Evolutionary conservation across 2,113 vertebrate species (phyloP), one percentile per base, ranked within the genome.

Genomic region (Hydrochoerus hydrochaeris): DNA sequence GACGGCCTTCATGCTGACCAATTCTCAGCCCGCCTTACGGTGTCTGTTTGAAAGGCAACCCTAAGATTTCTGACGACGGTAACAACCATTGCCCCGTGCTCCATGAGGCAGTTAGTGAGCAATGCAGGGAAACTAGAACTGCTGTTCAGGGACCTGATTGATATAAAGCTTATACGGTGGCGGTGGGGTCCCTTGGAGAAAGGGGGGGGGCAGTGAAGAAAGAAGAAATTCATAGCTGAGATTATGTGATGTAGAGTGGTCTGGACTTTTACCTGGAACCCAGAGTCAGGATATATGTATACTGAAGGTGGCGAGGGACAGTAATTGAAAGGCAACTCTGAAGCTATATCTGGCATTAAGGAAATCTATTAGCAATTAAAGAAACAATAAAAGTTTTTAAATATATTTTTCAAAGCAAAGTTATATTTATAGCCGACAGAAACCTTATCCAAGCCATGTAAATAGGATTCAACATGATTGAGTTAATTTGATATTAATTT

Each of bases 401-500:
- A 54, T 13, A 54, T 67, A 54, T 75, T 85, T 6, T 80, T 96
- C 22, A 65, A 93, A 85, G 32, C 78, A 87, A 91, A 96, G 77
- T 83, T 41, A 2, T 57, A 49, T 62, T 57, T 78, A 38, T 69
- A 91, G 75, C 13, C 85, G 54, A 88, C 8, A 85, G 92, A 87
- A 90, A 44, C 3, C 38, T 81, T 89, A 67, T 67, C 38, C 57
- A 58, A 58, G 24, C 24, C 14, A n/a, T 69, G 35, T 77, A 90
- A 93, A 78, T 57, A 85, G 35, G 2, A 20, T 82, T 71, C 20
- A 44, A 44, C 75, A 69, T 84, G 85, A 57, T 85, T 94, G 73
- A 94, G 49, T 63, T 11, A 69, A 86, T 86, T 94, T 63, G 22
- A 52, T 85, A 73, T 91, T 94, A 94, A 95, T 89, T 95, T 93